Base-by-base conservation (phyloP, 2,113 vertebrate genomes). In the Sinocyclocheilus anophthalmus region DNA sequence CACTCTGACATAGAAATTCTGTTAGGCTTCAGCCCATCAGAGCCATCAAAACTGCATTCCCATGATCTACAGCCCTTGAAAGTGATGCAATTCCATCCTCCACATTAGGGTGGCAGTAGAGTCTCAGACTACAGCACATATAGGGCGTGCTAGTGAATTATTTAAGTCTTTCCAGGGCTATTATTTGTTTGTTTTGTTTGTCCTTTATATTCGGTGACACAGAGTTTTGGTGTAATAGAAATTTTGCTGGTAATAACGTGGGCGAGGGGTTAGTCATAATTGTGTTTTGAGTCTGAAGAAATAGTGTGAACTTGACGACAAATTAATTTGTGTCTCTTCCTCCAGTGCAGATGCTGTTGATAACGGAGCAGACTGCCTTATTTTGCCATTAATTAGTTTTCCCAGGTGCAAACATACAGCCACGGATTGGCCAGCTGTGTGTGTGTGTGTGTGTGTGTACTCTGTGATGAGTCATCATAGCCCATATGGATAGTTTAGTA, bases 21-120 rank as follows among this genome's bases (percentile, higher is more conserved):
- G 50, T 48, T 79, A 30, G 79, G 18, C 48, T 65, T n/a, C n/a
- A 84, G 53, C 73, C 26, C 89, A 85, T 45, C 61, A 86, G 20
- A 85, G 1, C 42, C 33, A 50, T 10, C 48, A 37, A 69, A 61
- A 83, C 61, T 70, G 45, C 67, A 12, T 63, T 37, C 22, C 18
- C 80, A n/a, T 24, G 78, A 81, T n/a, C 37, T 37, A 14, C 59
- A 67, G 7, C 20, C 76, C 63, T 30, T 2, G 13, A 65, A 76
- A 10, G 0, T 8, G 11, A 55, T 5, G 84, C 79, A 70, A 81
- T 90, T 81, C 87, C 79, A 45, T 8, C 18, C 76, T 78, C 33
- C 55, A 90, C 88, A 94, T 90, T 90, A 93, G 94, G 95, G 93
- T 95, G 94, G 93, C 93, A 93, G 89, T 93, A 91, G 86, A 92